A percentile compares a stretch with the other conserved stretches of the same genome.
Conservation (phyloP, 2,113 vertebrate species). For the Oriolus oriolus region DNA sequence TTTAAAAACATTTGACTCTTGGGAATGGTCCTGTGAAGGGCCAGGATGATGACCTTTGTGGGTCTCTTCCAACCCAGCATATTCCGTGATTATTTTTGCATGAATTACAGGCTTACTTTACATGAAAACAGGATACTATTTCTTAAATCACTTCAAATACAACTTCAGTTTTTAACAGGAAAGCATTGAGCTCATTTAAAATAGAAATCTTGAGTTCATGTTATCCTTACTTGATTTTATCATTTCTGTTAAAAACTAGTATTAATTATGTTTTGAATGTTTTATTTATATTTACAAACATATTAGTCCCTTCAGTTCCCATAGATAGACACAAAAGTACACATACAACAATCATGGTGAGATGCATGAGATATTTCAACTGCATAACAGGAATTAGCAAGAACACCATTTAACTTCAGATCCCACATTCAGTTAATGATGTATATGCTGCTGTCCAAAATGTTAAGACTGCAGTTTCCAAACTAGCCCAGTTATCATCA, state of each 20-base stretch:
- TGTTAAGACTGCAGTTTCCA: not conserved
- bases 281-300: not conserved
- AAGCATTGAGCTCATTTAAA: conserved; percentile 17
- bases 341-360: not conserved
- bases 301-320: not conserved
- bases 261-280: not conserved
- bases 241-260: not conserved
- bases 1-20: not conserved
- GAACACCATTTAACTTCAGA: not conserved
- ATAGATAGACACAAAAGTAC: not conserved
- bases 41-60: not conserved
- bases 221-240: conserved; percentile 6
- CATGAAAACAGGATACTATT: not conserved
- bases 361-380: not conserved
- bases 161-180: conserved; percentile 9
- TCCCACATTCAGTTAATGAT: not conserved
- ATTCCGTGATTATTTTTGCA: not conserved
- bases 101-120: not conserved
- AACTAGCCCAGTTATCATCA: not conserved
- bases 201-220: not conserved
- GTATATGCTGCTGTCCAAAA: not conserved
- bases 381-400: rapidly evolving
- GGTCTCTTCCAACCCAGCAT: not conserved
- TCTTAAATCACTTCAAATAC: conserved; percentile 10
- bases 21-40: not conserved